Percentiles rank a stretch among this genome's conserved stretches.
Evolutionary conservation across 2,113 vertebrate genomes (phyloP).

Genomic region (Conger conger): DNA sequence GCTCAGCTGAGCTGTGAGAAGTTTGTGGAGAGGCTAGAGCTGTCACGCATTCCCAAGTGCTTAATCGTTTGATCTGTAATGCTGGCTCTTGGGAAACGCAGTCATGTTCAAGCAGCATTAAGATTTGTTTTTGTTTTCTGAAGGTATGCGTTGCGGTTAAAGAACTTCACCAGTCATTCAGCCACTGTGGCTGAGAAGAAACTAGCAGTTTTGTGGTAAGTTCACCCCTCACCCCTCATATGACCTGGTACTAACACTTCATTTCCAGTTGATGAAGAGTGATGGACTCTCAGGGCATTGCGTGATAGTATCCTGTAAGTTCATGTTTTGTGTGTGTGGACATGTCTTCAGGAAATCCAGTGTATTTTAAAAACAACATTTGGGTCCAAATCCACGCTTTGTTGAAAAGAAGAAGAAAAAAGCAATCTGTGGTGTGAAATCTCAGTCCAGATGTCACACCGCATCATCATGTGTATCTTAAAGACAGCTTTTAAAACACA

Average conservation of each 20-base stretch:
- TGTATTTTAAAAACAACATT: slow-evolving; percentile 12
- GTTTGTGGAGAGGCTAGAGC: not conserved
- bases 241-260: not conserved
- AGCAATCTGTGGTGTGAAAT: not conserved
- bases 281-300: not conserved
- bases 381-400: slow-evolving; percentile 36
- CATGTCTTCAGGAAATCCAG: slow-evolving; percentile 10
- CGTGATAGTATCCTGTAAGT: not conserved
- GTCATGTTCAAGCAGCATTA: not conserved
- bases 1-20: not conserved
- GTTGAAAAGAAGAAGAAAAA: slow-evolving; percentile 7
- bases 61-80: not conserved
- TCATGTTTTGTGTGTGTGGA: not conserved
- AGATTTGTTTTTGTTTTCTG: slow-evolving; percentile 32
- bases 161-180: slow-evolving; percentile 94
- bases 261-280: too few relatives aligned
- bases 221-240: slow-evolving; percentile 24
- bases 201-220: slow-evolving; percentile 92
- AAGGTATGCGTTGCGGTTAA: slow-evolving; percentile 98
- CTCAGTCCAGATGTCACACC: slow-evolving; percentile 42
- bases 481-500: slow-evolving; percentile 62
- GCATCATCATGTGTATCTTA: slow-evolving; percentile 56
- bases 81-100: not conserved
- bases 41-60: not conserved
- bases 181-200: slow-evolving; percentile 94